Evolutionary conservation across 1,140 invertebrate species (phyloP).

Genomic region (Lutraria rhynchaena): DNA sequence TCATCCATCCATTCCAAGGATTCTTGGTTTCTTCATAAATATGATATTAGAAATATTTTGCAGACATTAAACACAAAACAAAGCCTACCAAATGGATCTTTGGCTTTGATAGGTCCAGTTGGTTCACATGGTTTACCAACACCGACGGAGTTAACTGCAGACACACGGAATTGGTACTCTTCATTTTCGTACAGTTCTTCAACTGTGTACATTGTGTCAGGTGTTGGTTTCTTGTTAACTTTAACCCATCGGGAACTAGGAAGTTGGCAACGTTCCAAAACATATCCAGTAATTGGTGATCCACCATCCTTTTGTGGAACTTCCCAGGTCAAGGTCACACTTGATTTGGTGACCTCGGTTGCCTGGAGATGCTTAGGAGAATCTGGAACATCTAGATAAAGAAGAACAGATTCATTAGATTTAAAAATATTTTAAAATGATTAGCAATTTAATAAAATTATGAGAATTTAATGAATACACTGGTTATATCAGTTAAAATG

Average conservation of each 20-base stretch:
- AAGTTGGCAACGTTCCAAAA: constrained; percentile 92
- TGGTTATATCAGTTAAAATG: no score
- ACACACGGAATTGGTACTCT: constrained; percentile 98
- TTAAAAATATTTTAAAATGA: not conserved
- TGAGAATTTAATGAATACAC: no score
- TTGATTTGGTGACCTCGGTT: constrained; percentile 94
- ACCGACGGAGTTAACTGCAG: constrained; percentile 97
- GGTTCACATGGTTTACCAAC: constrained; percentile 95
- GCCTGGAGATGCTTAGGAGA: constrained; percentile 87
- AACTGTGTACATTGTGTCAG: constrained; percentile 88
- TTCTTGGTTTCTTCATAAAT: no score
- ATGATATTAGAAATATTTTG: no score
- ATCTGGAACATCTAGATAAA: constrained; percentile 82
- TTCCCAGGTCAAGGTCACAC: constrained; percentile 96
- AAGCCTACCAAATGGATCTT: constrained; percentile 93
- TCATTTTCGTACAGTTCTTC: constrained; percentile 95
- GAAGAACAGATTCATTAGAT: not conserved
- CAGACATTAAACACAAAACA: no score
- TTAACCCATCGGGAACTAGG: constrained; percentile 85
- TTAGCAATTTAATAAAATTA: no score
- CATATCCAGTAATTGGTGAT: constrained; percentile 95
- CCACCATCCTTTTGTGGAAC: constrained; percentile 99
- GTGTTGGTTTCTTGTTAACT: constrained; percentile 86
- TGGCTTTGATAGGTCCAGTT: constrained; percentile 92
- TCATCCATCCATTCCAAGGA: not conserved